phyloP scores from a whole-genome alignment of 2,797 vertebrate species.

The Acrossocheilus fasciatus region DNA sequence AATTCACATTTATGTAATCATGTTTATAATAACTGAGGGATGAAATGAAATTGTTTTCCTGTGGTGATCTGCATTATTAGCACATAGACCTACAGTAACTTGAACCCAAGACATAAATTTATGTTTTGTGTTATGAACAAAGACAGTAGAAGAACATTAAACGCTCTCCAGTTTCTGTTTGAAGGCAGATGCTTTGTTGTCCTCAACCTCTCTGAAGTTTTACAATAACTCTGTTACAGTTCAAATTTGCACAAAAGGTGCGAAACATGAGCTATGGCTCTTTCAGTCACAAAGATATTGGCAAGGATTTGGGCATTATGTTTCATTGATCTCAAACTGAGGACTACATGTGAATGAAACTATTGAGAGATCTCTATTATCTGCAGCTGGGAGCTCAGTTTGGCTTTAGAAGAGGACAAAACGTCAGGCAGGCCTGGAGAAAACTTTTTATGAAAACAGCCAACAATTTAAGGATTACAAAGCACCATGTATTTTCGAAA shows the following conservation, averaged over 20 bases:
- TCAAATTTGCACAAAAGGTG: slow-evolving; percentile 29
- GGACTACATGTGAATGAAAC: slow-evolving; percentile 43
- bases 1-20: background rate
- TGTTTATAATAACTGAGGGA: background rate
- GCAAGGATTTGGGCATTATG: slow-evolving; percentile 49
- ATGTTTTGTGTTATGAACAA: slow-evolving; percentile 1
- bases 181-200: slow-evolving; percentile 15
- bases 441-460: slow-evolving; percentile 6
- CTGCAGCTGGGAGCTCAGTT: background rate
- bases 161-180: slow-evolving; percentile 1
- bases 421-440: slow-evolving; percentile 24
- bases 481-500: background rate
- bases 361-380: slow-evolving; percentile 46
- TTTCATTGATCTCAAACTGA: slow-evolving; percentile 53
- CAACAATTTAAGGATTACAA: slow-evolving; percentile 27
- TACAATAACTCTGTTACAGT: slow-evolving; percentile 3
- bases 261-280: slow-evolving; percentile 4
- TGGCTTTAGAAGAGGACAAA: slow-evolving; percentile 8
- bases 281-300: slow-evolving; percentile 32
- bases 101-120: background rate
- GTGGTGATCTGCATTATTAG: background rate
- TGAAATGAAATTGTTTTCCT: background rate
- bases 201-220: slow-evolving; percentile 10
- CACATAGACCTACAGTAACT: background rate
- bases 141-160: background rate